Base-by-base conservation (phyloP, 2,113 vertebrate species). In the Tapirus terrestris region DNA sequence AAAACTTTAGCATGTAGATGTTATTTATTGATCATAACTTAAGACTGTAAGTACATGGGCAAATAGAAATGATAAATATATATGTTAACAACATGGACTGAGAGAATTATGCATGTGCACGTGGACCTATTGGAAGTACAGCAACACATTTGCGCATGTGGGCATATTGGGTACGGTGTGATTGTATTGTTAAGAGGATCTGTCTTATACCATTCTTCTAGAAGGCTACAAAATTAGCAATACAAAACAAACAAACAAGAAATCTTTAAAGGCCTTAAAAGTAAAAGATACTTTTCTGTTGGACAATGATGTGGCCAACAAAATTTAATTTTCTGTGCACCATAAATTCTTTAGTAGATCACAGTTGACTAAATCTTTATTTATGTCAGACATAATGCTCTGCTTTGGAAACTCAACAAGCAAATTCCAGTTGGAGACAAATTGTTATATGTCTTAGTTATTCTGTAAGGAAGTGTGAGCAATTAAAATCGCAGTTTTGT, bases 291-390 rank as follows among this genome's bases (percentile, higher is more conserved):
- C 43, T 80, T 60, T 86, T 43, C 23, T 84, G 5, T 21, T 43
- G 0, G 58, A 31, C 48, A 58, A 43, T 3, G 12, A 76, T 13
- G 31, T 65, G 29, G 25, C 56, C 23, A 53, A 60, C 21, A 86
- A 60, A 85, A 77, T 61, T 76, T 43, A 61, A 95, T 56, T 68
- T 67, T 60, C 48, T 56, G 23, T 39, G 2, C 21, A 48, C 51
- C 90, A 81, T 56, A 89, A 93, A 61, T 70, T 95, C 58, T 88
- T 81, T 61, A 77, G 39, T 63, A 90, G 31, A 45, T 36, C 65
- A 79, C 27, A 75, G 88, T 14, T 51, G 53, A 60, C 36, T 11
- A 73, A 61, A 95, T 82, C 65, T 53, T 45, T 27, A 31, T 45
- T 81, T 84, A 31, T 36, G 65, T 36, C 65, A 90, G 63, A 63